Base-by-base conservation (phyloP, 1,140 invertebrate species). In the Vanessa tameamea region DNA sequence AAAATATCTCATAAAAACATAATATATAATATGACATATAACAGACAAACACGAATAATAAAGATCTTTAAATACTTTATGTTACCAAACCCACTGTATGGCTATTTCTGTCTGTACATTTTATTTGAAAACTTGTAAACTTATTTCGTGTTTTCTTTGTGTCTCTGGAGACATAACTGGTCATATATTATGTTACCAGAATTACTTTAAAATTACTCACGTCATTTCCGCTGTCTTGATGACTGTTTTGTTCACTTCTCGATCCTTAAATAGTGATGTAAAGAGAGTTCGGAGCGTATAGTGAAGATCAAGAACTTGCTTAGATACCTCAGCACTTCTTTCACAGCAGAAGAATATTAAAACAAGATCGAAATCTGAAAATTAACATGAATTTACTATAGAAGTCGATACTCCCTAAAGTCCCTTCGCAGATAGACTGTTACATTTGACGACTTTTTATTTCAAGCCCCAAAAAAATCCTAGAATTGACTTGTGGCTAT, bases 291-390 rank as follows among this genome's bases (percentile, higher is more conserved):
- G 66, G 12, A 88, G 72, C 0, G 87, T 87, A 77, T 67, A 88
- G 63, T 90, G 87, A 0, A 89, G 78, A 72, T 90, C 88, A 67
- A 90, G 68, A 9, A 88, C 82, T 26, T 89, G 86, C 73, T 89
- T 89, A 0, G 86, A 71, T n/a, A 89, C 83, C 50, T 86, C 81
- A 13, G 78, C 59, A 61, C 87, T 88, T 23, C 67, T 77, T 23
- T 87, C 80, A 57, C 88, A 88, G 72, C 83, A 85, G 76, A 88
- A 83, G 73, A 69, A 90, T 12, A 72, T 71, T 2, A 88, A 59
- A 8, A 86, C 4, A 0, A 90, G 79, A 50, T 90, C 88, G 47
- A 89, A 64, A 20, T 90, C 88, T 90, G 23, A 59, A 26, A 59
- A 59, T 3, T n/a, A 50, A 50, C 1, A 3, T 31, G 26, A 31